Conservation (phyloP, 2,888 invertebrate species). For the Gari tellinella region DNA sequence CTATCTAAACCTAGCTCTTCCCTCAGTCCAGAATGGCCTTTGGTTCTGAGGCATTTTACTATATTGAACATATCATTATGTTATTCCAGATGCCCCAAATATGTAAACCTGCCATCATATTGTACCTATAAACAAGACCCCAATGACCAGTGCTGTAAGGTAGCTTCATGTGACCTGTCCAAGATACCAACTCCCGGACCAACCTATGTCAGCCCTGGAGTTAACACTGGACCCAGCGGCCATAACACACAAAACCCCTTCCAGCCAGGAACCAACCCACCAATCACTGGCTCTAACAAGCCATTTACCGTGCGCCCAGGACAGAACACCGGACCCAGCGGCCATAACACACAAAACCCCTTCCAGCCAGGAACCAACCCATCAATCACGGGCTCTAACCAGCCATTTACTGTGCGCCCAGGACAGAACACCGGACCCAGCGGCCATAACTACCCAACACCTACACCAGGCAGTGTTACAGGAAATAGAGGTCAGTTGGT, state of each 20-base stretch:
- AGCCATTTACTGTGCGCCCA: conserved; percentile 30
- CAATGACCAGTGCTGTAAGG: conserved; percentile 65
- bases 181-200: conserved; percentile 40
- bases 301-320: conserved; percentile 29
- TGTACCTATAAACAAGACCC: conserved; percentile 66
- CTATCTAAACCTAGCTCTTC: no score
- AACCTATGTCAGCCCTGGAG: conserved; percentile 13
- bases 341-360: conserved; percentile 18
- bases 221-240: conserved; percentile 30
- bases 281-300: conserved; percentile 20
- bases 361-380: conserved; percentile 20
- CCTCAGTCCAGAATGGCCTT: no score
- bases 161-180: conserved; percentile 56
- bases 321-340: conserved; percentile 1
- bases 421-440: conserved; percentile 1
- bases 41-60: no score
- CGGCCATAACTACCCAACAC: conserved; percentile 18
- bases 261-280: conserved; percentile 32
- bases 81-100: conserved; percentile 59
- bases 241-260: conserved; percentile 24
- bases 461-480: conserved; percentile 14
- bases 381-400: conserved; percentile 17
- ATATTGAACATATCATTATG: background rate
- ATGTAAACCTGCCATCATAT: conserved; percentile 62
- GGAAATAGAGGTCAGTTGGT: conserved; percentile 35